phyloP scores from a whole-genome alignment of 2,113 vertebrate species.

The Lucifuga dentata region DNA sequence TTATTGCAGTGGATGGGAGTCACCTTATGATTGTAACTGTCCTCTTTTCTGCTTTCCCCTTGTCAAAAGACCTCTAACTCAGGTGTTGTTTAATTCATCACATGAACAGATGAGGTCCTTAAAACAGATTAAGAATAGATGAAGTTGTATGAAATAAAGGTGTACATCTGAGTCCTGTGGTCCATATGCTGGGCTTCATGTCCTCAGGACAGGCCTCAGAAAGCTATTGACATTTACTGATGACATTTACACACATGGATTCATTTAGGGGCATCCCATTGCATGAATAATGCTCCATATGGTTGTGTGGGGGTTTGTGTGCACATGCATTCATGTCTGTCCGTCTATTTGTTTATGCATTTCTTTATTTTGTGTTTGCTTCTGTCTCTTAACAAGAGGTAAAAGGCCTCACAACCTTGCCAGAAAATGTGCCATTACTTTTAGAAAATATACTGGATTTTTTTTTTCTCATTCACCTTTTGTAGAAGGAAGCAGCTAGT shows the following conservation, averaged over 20 bases:
- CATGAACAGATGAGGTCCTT: conserved; percentile 60
- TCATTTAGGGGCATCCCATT: conserved; percentile 60
- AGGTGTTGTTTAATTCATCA: conserved; percentile 71
- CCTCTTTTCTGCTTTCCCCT: conserved; percentile 35
- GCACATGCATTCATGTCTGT: background rate
- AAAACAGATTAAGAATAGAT: conserved; percentile 71
- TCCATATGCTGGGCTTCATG: conserved; percentile 49
- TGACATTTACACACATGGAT: conserved; percentile 75
- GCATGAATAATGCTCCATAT: conserved; percentile 66
- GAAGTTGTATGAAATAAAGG: conserved; percentile 58
- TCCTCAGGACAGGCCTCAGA: conserved; percentile 64
- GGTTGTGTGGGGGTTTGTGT: conserved; percentile 19
- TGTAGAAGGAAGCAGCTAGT: conserved; percentile 11
- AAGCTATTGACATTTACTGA: conserved; percentile 78
- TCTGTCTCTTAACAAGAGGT: conserved; percentile 15
- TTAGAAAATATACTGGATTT: background rate
- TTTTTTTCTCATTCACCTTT: conserved; percentile 1
- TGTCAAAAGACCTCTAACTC: conserved; percentile 24
- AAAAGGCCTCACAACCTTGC: background rate
- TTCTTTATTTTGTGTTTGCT: background rate
- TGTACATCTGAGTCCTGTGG: conserved; percentile 23
- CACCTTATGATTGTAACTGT: conserved; percentile 22
- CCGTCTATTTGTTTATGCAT: conserved; percentile 42
- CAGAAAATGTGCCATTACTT: conserved; percentile 12
- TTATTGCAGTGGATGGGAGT: conserved; percentile 9